Base-by-base conservation (phyloP, 2,797 vertebrate species). In the Podarcis siculus region DNA sequence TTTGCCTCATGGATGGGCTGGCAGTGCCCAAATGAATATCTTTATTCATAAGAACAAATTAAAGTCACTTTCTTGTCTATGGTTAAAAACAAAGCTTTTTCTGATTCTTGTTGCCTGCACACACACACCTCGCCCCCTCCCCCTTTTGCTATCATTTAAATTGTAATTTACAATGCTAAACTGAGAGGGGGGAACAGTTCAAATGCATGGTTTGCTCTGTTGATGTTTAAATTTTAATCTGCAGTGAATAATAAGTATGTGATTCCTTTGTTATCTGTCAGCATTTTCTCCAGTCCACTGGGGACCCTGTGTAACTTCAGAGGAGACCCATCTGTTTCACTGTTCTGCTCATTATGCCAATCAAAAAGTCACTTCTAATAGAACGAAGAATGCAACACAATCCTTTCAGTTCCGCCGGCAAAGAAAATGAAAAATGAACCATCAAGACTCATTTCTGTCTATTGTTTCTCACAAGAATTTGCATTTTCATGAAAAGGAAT, bases 141-240 rank as follows among this genome's bases (percentile, higher is more conserved):
- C 66, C 61, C n/a, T n/a, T n/a, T 77, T 77, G 32, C 49, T 83
- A 82, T 55, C 49, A 86, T 78, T 78, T 91, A 79, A 55, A 23
- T 76, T 92, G 61, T 89, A 79, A 89, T 91, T 90, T 86, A 67
- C 71, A 79, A 79, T 27, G 67, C 83, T 6, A 4, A 92, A 72
- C 42, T 37, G 89, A 87, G 75, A 27, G 37, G 82, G 61, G 30
- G 90, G 83, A 87, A 86, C 5, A 61, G n/a, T 91, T 92, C 87
- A 92, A 91, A 71, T 89, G 73, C 83, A 86, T 91, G 90, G 55
- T 88, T 94, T 5, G 42, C 86, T 96, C 85, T 88, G 82, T 87
- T 17, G 15, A 91, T 94, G 91, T 95, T 97, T 94, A 95, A 95
- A 96, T 91, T 96, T 97, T 96, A 95, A 96, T 96, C 95, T 94